A percentile compares a stretch with the other conserved stretches of the same genome.
These are phyloP conservation scores for Chrysochloris asiatica DNA, from an alignment of 2,113 vertebrate species.

Conservation along the genomic window DNA sequence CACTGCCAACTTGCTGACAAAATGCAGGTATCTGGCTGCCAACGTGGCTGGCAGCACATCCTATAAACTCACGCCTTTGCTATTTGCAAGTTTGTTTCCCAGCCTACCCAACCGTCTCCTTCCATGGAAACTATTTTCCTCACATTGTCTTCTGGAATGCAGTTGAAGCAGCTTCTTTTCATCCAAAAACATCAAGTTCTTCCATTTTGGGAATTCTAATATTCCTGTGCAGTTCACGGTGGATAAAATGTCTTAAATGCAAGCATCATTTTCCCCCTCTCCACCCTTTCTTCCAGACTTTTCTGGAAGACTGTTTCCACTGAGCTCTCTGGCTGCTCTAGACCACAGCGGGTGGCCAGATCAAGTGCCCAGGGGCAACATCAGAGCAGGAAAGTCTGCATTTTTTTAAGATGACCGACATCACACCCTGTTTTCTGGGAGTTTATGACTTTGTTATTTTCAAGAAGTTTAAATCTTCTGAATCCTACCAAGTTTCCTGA, in stretches of 20 bases:
- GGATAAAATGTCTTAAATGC: slow-evolving; percentile 36
- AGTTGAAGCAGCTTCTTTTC: neutral
- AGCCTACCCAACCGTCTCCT: neutral
- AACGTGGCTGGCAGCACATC: neutral
- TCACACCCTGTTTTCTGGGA: no score
- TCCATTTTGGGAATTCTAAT: neutral
- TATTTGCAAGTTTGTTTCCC: slow-evolving; percentile 43
- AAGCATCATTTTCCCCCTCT: neutral
- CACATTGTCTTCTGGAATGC: slow-evolving; percentile 49
- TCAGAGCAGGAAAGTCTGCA: neutral
- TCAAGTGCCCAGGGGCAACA: slow-evolving; percentile 15
- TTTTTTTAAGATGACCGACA: slow-evolving; percentile 32
- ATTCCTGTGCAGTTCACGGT: slow-evolving; percentile 25
- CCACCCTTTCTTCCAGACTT: slow-evolving; percentile 16
- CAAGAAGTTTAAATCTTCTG: slow-evolving; percentile 25
- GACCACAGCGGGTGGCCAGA: neutral
- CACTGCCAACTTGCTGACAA: neutral
- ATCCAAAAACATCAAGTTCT: slow-evolving; percentile 53
- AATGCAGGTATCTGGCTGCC: neutral
- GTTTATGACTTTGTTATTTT: no score
- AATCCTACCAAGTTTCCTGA: slow-evolving; percentile 6
- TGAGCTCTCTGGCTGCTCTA: slow-evolving; percentile 32
- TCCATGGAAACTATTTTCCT: slow-evolving; percentile 48
- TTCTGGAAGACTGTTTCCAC: slow-evolving; percentile 22
- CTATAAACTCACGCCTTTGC: neutral